These are phyloP conservation scores for Embidobia sp. DNA, from an alignment of 2,888 invertebrate genomes.

Conservation along the genomic window DNA sequence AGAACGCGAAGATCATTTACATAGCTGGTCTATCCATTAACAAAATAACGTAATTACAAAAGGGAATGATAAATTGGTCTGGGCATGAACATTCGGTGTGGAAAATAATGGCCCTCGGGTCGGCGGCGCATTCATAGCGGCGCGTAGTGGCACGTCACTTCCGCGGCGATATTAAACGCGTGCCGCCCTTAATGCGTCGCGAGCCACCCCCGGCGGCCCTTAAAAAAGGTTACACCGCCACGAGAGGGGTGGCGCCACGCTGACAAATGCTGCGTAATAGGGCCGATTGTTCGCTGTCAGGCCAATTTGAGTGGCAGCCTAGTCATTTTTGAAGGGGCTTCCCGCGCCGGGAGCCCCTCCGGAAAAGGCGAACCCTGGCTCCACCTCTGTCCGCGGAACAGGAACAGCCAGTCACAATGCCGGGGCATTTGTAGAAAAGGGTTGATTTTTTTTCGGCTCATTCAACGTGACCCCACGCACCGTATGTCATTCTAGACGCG, in stretches of 20 bases:
- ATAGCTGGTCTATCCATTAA: slow-evolving; percentile 59
- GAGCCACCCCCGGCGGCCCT: slow-evolving; percentile 42
- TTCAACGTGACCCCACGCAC: slow-evolving; percentile 68
- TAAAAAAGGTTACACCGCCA: slow-evolving; percentile 66
- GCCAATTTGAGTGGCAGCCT: slow-evolving; percentile 81
- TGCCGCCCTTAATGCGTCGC: slow-evolving; percentile 63
- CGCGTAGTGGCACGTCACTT: slow-evolving; percentile 59
- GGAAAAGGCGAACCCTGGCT: slow-evolving; percentile 68
- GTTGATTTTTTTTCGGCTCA: slow-evolving; percentile 67
- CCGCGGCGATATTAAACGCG: slow-evolving; percentile 66
- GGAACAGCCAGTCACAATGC: slow-evolving; percentile 68
- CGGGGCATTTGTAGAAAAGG: slow-evolving; percentile 66
- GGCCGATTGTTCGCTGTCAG: slow-evolving; percentile 80
- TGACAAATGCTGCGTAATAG: slow-evolving; percentile 80
- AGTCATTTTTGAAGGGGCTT: slow-evolving; percentile 75
- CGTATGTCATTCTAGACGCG: slow-evolving; percentile 71
- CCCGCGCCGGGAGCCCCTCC: slow-evolving; percentile 69
- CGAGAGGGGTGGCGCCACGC: slow-evolving; percentile 69
- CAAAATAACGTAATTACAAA: slow-evolving; percentile 64
- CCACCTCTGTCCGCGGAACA: slow-evolving; percentile 63
- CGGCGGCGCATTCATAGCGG: slow-evolving; percentile 52
- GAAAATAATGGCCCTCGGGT: slow-evolving; percentile 55
- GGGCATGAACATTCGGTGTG: slow-evolving; percentile 60
- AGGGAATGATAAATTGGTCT: slow-evolving; percentile 64
- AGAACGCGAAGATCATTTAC: slow-evolving; percentile 47